phyloP scores from a whole-genome alignment of 35 echinoderm and acorn worm genomes.

The Apostichopus californicus region DNA sequence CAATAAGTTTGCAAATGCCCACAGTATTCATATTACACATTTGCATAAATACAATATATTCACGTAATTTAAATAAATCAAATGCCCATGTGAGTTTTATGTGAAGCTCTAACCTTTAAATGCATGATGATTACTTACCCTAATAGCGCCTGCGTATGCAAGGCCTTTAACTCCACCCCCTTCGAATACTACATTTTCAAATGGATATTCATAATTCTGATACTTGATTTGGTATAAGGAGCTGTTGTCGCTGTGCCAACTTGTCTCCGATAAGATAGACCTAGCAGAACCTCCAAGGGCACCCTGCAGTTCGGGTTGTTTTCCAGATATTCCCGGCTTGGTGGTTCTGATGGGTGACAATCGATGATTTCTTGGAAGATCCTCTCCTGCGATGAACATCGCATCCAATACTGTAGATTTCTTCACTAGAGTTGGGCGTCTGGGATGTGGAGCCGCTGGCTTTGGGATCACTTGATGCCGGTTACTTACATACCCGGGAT shows the following conservation, averaged over 20 bases:
- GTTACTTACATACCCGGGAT: not conserved
- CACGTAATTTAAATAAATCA: no score
- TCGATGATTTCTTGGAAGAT: not conserved
- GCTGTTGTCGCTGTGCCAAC: constrained; percentile 57
- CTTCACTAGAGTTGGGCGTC: not conserved
- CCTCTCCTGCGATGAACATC: constrained; percentile 2
- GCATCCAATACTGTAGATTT: not conserved
- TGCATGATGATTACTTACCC: constrained; percentile 60
- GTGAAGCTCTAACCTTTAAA: not conserved
- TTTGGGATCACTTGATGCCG: no score
- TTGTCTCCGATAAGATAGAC: not conserved
- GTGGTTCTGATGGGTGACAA: not conserved
- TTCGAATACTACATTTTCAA: constrained; percentile 97
- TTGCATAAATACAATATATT: no score
- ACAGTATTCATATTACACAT: no score
- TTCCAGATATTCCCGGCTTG: not conserved
- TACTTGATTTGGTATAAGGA: constrained; percentile 63
- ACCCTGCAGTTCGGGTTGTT: no score
- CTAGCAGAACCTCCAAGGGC: not conserved
- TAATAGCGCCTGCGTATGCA: constrained; percentile 80
- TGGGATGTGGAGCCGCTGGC: no score
- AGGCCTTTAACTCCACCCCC: constrained; percentile 89
- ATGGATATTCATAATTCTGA: constrained; percentile 82
- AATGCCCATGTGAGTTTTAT: no score
- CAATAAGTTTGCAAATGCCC: no score